These are phyloP conservation scores for Tetrao urogallus DNA, from an alignment of 2,113 vertebrate genomes.

Conservation along the genomic window DNA sequence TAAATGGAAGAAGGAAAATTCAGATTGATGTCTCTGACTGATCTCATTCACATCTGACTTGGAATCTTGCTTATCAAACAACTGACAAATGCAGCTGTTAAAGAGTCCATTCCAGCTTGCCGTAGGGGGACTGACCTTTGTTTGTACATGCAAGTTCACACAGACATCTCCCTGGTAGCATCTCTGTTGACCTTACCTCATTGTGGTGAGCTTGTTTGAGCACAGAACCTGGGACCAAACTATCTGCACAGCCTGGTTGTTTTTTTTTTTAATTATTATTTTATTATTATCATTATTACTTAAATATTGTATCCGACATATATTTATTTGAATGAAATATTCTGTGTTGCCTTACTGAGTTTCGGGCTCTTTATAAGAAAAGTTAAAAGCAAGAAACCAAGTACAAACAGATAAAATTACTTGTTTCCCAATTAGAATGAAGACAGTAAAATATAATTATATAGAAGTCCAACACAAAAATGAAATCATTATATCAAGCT, in stretches of 20 bases:
- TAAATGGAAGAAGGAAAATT: not conserved
- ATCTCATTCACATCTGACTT: not conserved
- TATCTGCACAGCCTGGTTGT: not conserved
- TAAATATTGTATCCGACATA: not conserved
- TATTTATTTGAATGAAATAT: not conserved
- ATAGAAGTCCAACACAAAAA: not conserved
- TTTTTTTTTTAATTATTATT: not conserved
- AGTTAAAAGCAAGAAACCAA: not conserved
- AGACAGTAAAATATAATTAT: not conserved
- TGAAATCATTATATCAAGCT: not conserved
- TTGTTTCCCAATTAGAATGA: not conserved
- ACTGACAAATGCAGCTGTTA: not conserved
- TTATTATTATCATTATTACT: not conserved
- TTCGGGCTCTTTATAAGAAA: not conserved
- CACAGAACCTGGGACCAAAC: not conserved
- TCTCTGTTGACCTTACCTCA: not conserved
- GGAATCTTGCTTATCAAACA: not conserved
- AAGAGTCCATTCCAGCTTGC: not conserved
- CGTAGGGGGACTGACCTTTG: not conserved
- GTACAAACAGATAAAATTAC: not conserved
- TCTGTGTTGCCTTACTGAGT: rapidly evolving
- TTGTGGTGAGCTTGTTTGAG: not conserved
- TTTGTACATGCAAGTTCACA: not conserved
- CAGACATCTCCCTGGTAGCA: not conserved
- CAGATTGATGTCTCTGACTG: not conserved